A percentile compares a stretch with the other conserved stretches of the same genome.
Evolutionary conservation across 2,888 invertebrate genomes (phyloP).

Genomic region (Ctena decussata): DNA sequence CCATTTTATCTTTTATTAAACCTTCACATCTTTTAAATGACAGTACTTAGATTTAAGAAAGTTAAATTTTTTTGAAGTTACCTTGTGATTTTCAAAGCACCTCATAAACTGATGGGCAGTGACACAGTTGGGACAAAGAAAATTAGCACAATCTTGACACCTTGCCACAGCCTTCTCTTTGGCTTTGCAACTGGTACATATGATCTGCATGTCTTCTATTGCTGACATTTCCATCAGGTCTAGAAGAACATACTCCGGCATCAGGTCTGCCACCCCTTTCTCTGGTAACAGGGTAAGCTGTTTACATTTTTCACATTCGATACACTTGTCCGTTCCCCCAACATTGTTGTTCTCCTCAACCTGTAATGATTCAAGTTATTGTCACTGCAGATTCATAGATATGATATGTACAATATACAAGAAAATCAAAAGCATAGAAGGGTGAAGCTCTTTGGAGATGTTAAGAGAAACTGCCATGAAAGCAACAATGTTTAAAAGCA

Average conservation of each 20-base stretch:
- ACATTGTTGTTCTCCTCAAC: constrained; percentile 49
- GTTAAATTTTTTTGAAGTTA: too few relatives aligned
- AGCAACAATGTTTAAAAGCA: too few relatives aligned
- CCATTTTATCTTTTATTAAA: too few relatives aligned
- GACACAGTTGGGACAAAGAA: constrained; percentile 97
- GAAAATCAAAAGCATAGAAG: too few relatives aligned
- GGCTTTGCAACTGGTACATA: constrained; percentile 97
- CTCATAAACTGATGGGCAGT: constrained; percentile 98
- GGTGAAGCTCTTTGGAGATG: too few relatives aligned
- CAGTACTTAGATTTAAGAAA: too few relatives aligned
- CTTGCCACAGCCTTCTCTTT: constrained; percentile 97
- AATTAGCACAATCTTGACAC: constrained; percentile 97
- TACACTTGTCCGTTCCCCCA: neutral
- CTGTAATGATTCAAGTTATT: too few relatives aligned
- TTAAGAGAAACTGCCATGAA: too few relatives aligned
- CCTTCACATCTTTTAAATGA: too few relatives aligned
- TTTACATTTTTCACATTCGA: constrained; percentile 72
- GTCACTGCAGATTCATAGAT: too few relatives aligned
- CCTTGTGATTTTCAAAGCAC: constrained; percentile 96
- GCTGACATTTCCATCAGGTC: constrained; percentile 88
- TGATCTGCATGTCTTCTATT: constrained; percentile 90
- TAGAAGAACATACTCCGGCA: constrained; percentile 95
- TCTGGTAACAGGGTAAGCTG: constrained; percentile 63
- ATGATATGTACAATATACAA: too few relatives aligned
- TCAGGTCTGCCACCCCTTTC: constrained; percentile 91